Evolutionary conservation across 2,797 vertebrate species (phyloP), one percentile per base, ranked within the genome.

Genomic region (Octomys mimax): DNA sequence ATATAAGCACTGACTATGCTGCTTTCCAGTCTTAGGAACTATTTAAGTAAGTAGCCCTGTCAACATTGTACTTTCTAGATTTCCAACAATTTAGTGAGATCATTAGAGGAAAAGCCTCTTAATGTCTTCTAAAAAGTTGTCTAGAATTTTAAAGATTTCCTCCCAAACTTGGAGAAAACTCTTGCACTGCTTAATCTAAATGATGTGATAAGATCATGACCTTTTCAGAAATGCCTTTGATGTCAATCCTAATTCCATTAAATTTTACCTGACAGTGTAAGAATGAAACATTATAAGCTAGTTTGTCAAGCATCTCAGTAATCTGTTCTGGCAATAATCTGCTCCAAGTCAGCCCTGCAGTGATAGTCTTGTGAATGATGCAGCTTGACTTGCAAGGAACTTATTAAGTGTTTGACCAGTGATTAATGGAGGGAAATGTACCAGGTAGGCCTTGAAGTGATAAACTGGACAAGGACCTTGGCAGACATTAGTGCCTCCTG

Each of bases 161-260:
- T 71, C 71, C 73, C 52, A 75, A 96, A 77, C 85, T 73, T 73
- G 91, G 87, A 96, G 66, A 36, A 89, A 83, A 82, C 84, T 26
- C n/a, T 95, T 93, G 89, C 3, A 89, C 52, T 66, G 54, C n/a
- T 96, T 97, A 94, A 95, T 97, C 52, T 96, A 93, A 95, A 81
- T 91, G 89, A 93, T 92, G 64, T 97, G 96, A 95, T 96, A 95
- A 97, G 97, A 97, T 95, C 96, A 85, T 73, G 89, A 95, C 95
- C 96, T 97, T 97, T 96, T 96, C 95, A 96, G 92, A 96, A 96
- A 93, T 95, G 61, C 64, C 96, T 97, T 94, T 96, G 94, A 93
- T 96, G 96, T 97, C 97, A 98, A 94, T 97, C 91, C 95, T 95
- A 96, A 97, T 96, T 98, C 95, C 79, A 79, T 81, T 97, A 80